phyloP scores from a whole-genome alignment of 2,888 invertebrate genomes.

The Ethmia dodecea region DNA sequence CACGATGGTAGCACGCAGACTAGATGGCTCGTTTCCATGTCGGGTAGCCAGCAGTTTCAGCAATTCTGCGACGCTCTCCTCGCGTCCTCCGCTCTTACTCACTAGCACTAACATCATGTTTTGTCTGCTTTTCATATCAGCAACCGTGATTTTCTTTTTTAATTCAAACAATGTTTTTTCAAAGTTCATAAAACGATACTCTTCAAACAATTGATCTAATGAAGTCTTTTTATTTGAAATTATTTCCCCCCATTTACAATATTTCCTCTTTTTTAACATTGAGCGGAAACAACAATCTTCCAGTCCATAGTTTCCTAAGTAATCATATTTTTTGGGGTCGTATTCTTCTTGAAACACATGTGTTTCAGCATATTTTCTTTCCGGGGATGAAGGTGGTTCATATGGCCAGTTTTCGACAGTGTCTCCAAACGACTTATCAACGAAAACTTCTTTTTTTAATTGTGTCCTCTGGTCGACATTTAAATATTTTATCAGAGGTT shows the following conservation, averaged over 20 bases:
- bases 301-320: background rate
- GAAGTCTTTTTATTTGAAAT: slow-evolving; percentile 24
- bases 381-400: slow-evolving; percentile 19
- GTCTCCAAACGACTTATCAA: slow-evolving; percentile 24
- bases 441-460: slow-evolving; percentile 31
- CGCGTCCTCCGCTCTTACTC: slow-evolving; percentile 49
- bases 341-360: slow-evolving; percentile 24
- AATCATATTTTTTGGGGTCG: background rate
- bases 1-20: slow-evolving; percentile 44
- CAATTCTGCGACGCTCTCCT: slow-evolving; percentile 33
- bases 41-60: slow-evolving; percentile 31
- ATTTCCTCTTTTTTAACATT: background rate
- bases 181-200: slow-evolving; percentile 44
- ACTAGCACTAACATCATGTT: slow-evolving; percentile 53
- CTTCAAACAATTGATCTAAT: slow-evolving; percentile 45
- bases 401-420: slow-evolving; percentile 29
- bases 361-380: slow-evolving; percentile 1
- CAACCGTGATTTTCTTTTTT: slow-evolving; percentile 35
- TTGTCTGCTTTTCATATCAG: slow-evolving; percentile 38
- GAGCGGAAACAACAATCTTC: background rate
- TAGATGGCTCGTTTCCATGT: slow-evolving; percentile 43
- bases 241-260: background rate
- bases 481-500: slow-evolving; percentile 26
- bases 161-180: slow-evolving; percentile 42
- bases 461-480: slow-evolving; percentile 19